A percentile compares a stretch with the other conserved stretches of the same genome.
Conservation (phyloP, 2,888 invertebrate species). For the Chrysolina oricalcia region DNA sequence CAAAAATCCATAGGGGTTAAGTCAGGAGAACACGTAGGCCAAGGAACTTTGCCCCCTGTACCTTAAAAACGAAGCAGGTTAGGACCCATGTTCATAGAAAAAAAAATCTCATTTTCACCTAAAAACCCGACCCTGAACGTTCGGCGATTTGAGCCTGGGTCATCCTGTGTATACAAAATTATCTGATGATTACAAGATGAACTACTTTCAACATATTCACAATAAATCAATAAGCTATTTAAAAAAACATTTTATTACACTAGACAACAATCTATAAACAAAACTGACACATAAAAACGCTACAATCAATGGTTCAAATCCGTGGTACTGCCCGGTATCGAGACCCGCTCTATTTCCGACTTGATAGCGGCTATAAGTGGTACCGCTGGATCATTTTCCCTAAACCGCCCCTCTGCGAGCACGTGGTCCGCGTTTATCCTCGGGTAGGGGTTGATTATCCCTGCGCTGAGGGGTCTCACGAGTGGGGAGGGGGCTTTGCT, state of each 20-base stretch:
- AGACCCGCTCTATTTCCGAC: slow-evolving; percentile 75
- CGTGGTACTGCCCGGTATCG: slow-evolving; percentile 69
- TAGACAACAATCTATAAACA: slow-evolving; percentile 23
- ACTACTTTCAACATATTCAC: no score
- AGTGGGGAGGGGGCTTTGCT: slow-evolving; percentile 73
- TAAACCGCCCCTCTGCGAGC: slow-evolving; percentile 75
- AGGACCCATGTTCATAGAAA: no score
- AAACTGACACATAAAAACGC: neutral
- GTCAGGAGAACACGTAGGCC: no score
- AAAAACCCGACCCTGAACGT: no score
- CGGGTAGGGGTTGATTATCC: slow-evolving; percentile 74
- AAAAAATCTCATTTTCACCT: no score
- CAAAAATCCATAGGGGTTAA: no score
- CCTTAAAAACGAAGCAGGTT: no score
- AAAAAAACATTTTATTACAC: slow-evolving; percentile 25
- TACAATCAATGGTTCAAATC: slow-evolving; percentile 58
- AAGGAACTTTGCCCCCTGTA: no score
- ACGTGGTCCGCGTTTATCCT: slow-evolving; percentile 74
- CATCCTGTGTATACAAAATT: no score
- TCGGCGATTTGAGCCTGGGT: no score
- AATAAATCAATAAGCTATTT: neutral
- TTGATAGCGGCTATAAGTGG: slow-evolving; percentile 90
- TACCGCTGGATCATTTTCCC: slow-evolving; percentile 82
- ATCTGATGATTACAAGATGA: no score
- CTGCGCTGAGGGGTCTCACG: slow-evolving; percentile 79